phyloP scores from a whole-genome alignment of 2,113 vertebrate genomes.

The Poecilia latipinna region DNA sequence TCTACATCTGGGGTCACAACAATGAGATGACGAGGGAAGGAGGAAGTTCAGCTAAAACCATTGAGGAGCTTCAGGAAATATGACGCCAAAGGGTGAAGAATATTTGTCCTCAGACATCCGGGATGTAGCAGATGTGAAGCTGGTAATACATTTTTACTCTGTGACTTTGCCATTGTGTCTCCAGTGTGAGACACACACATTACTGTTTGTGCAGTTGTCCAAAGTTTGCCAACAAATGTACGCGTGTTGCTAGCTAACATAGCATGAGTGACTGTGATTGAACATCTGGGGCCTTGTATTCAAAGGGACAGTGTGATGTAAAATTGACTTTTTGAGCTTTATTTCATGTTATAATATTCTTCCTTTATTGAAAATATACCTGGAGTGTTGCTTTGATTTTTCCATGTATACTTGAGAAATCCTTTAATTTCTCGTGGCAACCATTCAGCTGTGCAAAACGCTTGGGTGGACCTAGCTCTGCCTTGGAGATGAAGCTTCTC shows the following conservation, averaged over 20 bases:
- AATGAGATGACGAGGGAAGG: background rate
- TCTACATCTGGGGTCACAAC: background rate
- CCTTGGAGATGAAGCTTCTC: no score
- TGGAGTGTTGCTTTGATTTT: no score
- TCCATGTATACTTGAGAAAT: no score
- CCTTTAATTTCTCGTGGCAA: no score
- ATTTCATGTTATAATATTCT: no score
- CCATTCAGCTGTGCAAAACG: no score
- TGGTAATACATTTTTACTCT: conserved; percentile 10
- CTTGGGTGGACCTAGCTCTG: no score
- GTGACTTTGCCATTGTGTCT: background rate
- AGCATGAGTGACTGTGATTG: background rate
- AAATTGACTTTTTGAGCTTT: no score
- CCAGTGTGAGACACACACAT: background rate
- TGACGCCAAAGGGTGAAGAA: background rate
- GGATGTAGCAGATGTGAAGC: background rate
- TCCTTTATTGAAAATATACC: no score
- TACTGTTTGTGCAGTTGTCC: background rate
- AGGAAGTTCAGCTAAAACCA: background rate
- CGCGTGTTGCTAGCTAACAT: background rate
- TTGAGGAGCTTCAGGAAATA: conserved; percentile 8
- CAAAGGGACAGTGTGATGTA: no score
- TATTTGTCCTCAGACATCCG: background rate
- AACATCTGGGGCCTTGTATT: background rate
- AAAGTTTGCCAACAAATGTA: background rate